Base-by-base conservation (phyloP, 2,888 invertebrate genomes). In the Sminthurides aquaticus region DNA sequence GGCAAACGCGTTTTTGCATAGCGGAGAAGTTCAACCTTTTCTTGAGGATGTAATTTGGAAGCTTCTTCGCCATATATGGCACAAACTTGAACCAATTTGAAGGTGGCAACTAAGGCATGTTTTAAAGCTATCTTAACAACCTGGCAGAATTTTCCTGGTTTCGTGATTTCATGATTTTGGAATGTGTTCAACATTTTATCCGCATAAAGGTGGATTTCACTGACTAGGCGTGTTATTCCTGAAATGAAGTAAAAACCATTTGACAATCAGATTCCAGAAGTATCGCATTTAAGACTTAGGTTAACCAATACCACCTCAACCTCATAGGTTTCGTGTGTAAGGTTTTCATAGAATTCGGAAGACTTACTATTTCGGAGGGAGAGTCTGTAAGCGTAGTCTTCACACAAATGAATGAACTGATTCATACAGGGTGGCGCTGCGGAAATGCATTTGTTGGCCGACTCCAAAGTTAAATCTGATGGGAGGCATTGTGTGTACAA, bases 401-500 rank as follows among this genome's bases (percentile, higher is more conserved):
- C 80, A 76, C 86, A 85, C 68, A 84, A 80, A 62, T 81, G 79
- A 26, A 81, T 80, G 71, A 87, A 81, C 68, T 81, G 81, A 27
- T 78, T 78, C 67, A 86, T 80, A 60, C 84, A 83, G 1, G 82
- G 81, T 11, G 72, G 70, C 29, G 72, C 71, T 24, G 64, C 79
- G 66, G 79, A 77, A 25, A 85, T 81, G 66, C 86, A 82, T 71
- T 82, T 81, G 63, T 81, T 79, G 26, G 85, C 85, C 5, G 83
- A 82, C 27, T 81, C 80, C 75, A 84, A 84, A 18, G 82, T 81
- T 72, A 86, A 77, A 63, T 82, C 82, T 24, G 81, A 78, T 34
- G 86, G 84, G 73, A 87, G 78, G 72, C 85, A 84, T 76, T 86
- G 85, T 1, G 85, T 81, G 75, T 87, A 87, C 28, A 86, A 77